These are phyloP conservation scores for Vultur gryphus DNA, from an alignment of 2,797 vertebrate species.

Conservation along the genomic window DNA sequence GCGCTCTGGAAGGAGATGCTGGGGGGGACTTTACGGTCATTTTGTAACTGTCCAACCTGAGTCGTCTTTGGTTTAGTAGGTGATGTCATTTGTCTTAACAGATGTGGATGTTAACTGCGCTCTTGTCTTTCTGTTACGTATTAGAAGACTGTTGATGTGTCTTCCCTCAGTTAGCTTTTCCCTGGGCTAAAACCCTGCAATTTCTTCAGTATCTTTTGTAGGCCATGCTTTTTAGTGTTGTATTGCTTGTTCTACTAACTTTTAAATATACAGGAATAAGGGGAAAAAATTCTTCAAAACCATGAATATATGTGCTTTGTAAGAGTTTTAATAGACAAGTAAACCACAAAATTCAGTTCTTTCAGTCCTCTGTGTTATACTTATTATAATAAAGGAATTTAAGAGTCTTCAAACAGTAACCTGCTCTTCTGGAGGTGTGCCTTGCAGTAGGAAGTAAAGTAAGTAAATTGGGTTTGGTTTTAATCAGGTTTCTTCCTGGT, in stretches of 20 bases:
- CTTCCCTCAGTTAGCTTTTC: not conserved
- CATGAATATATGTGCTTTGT: not conserved
- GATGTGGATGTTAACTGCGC: not conserved
- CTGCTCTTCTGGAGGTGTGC: not conserved
- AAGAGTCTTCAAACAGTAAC: not conserved
- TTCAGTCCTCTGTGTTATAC: not conserved
- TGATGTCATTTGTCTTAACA: not conserved
- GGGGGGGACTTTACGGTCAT: not conserved
- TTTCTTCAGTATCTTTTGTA: not conserved
- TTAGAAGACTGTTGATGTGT: not conserved
- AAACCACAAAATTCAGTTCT: not conserved
- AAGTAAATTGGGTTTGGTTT: not conserved
- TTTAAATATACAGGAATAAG: not conserved
- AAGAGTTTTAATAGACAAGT: not conserved
- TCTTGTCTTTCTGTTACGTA: not conserved
- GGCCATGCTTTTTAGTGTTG: not conserved
- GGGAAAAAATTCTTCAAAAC: not conserved
- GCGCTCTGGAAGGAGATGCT: not conserved
- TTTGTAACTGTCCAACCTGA: not conserved
- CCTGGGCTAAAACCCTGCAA: not conserved
- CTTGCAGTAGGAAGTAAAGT: not conserved
- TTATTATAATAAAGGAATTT: not conserved
- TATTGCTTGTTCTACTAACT: not conserved
- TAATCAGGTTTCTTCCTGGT: conserved; percentile 8
- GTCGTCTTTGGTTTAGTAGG: not conserved